Percentiles rank a stretch among this genome's conserved stretches.
phyloP scores from a whole-genome alignment of 2,113 vertebrate genomes.

The Leucopsar rothschildi region DNA sequence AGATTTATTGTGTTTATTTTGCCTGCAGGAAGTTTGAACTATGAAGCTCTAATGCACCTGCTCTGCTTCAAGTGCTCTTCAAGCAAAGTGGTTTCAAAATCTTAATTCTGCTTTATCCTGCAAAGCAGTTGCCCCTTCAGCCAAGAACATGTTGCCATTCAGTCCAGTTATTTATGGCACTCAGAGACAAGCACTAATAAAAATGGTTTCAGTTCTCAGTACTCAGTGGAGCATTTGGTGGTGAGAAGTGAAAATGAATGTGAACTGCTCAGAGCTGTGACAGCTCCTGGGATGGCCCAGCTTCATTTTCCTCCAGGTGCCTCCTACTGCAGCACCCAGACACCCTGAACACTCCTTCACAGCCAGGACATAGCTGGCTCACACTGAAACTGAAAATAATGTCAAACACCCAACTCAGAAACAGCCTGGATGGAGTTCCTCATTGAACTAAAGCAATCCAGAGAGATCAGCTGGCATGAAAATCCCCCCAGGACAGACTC shows the following conservation, averaged over 20 bases:
- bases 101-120: neutral
- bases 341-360: neutral
- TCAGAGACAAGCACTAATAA: neutral
- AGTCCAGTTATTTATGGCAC: neutral
- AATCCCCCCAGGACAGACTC: neutral
- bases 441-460: neutral
- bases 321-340: neutral
- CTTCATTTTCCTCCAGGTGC: neutral
- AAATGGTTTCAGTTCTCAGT: neutral
- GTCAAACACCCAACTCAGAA: neutral
- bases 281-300: neutral
- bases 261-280: neutral
- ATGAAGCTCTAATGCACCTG: neutral
- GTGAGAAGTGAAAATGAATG: neutral
- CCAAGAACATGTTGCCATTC: neutral
- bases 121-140: neutral
- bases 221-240: neutral
- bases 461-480: neutral
- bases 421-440: neutral
- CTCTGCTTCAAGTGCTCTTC: neutral
- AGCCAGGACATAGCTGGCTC: neutral
- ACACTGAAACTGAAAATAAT: neutral
- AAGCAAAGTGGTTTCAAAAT: neutral
- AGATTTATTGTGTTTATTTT: fast-evolving
- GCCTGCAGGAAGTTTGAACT: neutral